Evolutionary conservation across 1,140 invertebrate species (phyloP), one percentile per base, ranked within the genome.

Genomic region (Zaprionus lachaisei): DNA sequence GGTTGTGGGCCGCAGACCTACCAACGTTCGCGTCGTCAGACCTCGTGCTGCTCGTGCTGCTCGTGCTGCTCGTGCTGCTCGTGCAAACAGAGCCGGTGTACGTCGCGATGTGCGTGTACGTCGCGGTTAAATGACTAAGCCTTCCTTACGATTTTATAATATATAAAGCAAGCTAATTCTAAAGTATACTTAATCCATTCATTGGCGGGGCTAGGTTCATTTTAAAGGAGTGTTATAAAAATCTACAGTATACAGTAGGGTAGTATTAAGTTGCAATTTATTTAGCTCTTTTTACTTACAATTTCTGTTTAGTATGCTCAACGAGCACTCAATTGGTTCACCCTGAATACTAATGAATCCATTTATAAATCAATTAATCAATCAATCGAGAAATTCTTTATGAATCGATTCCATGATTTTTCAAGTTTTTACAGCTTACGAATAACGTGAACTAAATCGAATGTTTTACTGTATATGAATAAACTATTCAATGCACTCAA

Each of bases 361-460:
- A 47, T 17, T 47, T 47, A 47, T 3, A 47, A 47, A 20, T 47
- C 41, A 44, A 44, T 44, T n/a, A n/a, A 44, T 15, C 38, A n/a
- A 15, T 44, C 41, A 44, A 44, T 47, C 7, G n/a, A 47, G 7
- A 47, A 17, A 47, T 47, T 17, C n/a, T 47, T 47, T 17, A 9
- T 17, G 15, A 44, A 44, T 44, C 41, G 41, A 6, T 44, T 17
- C 41, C 4, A 44, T 44, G 41, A 17, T 20, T 47, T 47, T 47
- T 47, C 15, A 9, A 47, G n/a, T 20, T 17, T 17, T 17, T 44
- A 2, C 41, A 44, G 2, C 41, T n/a, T 17, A 47, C 20, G 41
- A 47, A 47, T 47, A 47, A 9, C n/a, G n/a, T 17, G 6, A 47
- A 47, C 41, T 47, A 47, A 47, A 47, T 47, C 41, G n/a, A 47